Conservation (phyloP, 2,888 invertebrate species). For the Troglohyphantes excavatus region DNA sequence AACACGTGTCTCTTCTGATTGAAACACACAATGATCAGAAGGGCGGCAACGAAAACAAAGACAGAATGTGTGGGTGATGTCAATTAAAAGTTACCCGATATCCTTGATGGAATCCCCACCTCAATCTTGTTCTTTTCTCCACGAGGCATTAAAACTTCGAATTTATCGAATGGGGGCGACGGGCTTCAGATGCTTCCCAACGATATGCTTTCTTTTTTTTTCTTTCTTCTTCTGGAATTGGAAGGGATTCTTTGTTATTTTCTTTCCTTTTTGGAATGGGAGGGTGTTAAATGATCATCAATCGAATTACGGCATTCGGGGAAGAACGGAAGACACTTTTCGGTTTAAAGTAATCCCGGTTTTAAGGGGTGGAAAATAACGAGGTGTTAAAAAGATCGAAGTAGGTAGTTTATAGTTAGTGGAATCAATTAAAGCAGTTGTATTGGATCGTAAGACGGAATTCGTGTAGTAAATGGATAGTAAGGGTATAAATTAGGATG, state of each 20-base stretch:
- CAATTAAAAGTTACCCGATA: conserved; percentile 66
- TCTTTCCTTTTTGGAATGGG: not conserved
- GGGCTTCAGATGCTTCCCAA: not conserved
- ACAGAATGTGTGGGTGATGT: conserved; percentile 28
- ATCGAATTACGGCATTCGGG: not conserved
- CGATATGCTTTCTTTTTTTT: not conserved
- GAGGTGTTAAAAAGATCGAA: not conserved
- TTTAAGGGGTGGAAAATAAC: not conserved
- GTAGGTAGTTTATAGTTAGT: not conserved
- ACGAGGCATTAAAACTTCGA: not conserved
- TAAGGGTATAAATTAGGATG: not conserved
- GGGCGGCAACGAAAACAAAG: conserved; percentile 1
- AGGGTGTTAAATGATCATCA: conserved; percentile 9
- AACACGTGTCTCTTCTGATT: conserved; percentile 29
- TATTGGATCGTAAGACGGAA: not conserved
- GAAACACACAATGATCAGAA: conserved; percentile 29
- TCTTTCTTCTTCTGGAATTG: not conserved
- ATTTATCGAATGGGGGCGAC: not conserved
- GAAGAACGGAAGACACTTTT: not conserved
- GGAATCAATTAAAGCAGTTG: not conserved
- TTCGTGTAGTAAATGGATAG: not conserved
- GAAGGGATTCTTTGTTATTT: not conserved
- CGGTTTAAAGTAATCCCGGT: not conserved
- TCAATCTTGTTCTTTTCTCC: not conserved
- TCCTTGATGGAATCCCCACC: conserved; percentile 29